These are phyloP conservation scores for Periparus ater DNA, from an alignment of 2,797 vertebrate species.

Conservation along the genomic window DNA sequence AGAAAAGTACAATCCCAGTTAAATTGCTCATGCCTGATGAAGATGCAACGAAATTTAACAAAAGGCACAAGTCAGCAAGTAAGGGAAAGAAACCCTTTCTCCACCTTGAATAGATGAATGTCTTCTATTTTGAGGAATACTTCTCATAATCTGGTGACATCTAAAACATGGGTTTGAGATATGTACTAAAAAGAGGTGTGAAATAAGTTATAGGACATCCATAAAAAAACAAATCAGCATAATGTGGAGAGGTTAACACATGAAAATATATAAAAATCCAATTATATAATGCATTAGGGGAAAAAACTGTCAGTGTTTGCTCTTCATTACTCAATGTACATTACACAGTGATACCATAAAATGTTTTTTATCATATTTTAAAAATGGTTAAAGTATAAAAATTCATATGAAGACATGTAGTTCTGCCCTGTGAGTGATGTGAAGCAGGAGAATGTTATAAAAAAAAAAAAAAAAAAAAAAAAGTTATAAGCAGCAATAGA, in stretches of 20 bases:
- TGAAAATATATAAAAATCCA: not conserved
- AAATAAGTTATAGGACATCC: not conserved
- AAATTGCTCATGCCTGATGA: not conserved
- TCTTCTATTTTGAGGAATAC: not conserved
- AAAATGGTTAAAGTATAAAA: not conserved
- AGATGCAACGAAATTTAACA: not conserved
- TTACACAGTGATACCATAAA: not conserved
- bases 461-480: no score
- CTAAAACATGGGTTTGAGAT: not conserved
- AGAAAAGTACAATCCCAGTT: not conserved
- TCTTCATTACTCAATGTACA: not conserved
- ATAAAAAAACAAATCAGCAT: not conserved
- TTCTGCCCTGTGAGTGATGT: not conserved
- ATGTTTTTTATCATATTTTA: not conserved
- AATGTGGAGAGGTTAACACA: not conserved
- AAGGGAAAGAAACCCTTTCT: not conserved
- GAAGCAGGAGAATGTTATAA: not conserved
- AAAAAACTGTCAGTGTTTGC: rapidly evolving
- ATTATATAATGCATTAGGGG: not conserved
- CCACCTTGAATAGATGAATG: not conserved
- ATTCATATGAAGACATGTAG: not conserved
- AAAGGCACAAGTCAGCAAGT: not conserved
- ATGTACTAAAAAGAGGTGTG: not conserved
- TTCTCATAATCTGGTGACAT: not conserved
- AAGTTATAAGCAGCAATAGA: not conserved